Evolutionary conservation across 35 echinoderm and acorn worm genomes (phyloP).

Genomic region (Nesometra sesokonis): DNA sequence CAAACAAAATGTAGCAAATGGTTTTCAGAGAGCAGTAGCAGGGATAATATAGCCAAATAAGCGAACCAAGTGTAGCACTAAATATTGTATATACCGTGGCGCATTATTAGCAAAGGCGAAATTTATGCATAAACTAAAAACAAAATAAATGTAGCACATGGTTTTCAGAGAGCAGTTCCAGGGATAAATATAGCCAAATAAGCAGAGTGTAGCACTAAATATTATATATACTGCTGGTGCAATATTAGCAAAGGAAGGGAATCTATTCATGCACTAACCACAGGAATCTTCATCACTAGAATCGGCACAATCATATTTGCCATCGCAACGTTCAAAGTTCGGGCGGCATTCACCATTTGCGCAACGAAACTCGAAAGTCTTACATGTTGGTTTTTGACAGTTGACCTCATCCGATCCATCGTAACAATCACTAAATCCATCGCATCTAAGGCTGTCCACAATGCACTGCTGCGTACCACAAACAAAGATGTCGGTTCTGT

Average conservation of each 20-base stretch:
- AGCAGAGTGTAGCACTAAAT: neutral
- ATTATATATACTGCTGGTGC: neutral
- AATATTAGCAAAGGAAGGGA: neutral
- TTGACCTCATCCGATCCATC: constrained; percentile 6
- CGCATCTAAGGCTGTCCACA: neutral
- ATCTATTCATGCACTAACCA: neutral
- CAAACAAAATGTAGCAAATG: too few relatives aligned
- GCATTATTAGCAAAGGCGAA: too few relatives aligned
- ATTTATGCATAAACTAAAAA: too few relatives aligned
- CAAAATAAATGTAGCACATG: too few relatives aligned
- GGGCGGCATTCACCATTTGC: neutral
- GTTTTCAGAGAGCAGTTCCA: too few relatives aligned
- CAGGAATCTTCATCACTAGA: neutral
- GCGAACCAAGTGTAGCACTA: too few relatives aligned
- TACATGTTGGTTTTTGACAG: neutral
- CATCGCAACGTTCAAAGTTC: neutral
- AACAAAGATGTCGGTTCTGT: neutral
- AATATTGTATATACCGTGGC: too few relatives aligned
- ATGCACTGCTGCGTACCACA: neutral
- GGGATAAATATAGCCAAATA: too few relatives aligned
- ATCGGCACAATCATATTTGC: neutral
- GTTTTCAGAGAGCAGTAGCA: too few relatives aligned
- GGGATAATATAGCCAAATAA: too few relatives aligned
- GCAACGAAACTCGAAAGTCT: neutral
- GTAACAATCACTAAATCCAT: constrained; percentile 3